Evolutionary conservation across 1,140 invertebrate species (phyloP).

Genomic region (Heliconius himera): DNA sequence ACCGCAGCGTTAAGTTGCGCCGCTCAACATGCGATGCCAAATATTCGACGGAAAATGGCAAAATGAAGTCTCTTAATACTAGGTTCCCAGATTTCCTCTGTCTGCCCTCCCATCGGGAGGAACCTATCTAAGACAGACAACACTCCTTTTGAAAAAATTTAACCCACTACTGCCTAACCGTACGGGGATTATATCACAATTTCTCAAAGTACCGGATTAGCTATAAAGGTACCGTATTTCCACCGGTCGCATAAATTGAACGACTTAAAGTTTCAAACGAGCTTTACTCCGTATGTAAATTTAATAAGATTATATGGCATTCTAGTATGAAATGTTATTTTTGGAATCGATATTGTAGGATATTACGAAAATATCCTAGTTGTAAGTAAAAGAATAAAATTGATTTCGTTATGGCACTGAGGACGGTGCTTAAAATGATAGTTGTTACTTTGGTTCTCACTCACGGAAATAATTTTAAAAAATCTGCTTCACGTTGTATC

Average conservation of each 20-base stretch:
- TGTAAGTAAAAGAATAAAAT: not conserved
- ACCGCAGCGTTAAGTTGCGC: too few relatives aligned
- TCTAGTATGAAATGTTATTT: not conserved
- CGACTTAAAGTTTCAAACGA: slow-evolving; percentile 18
- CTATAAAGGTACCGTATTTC: not conserved
- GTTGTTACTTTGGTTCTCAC: not conserved
- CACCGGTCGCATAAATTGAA: slow-evolving; percentile 22
- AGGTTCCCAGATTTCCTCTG: too few relatives aligned
- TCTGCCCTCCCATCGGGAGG: too few relatives aligned
- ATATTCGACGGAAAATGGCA: too few relatives aligned
- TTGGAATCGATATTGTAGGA: not conserved
- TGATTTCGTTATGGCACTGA: not conserved
- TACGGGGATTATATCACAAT: not conserved
- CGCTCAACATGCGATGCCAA: too few relatives aligned
- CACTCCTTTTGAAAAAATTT: too few relatives aligned
- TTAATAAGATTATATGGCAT: slow-evolving; percentile 2
- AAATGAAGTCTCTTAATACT: too few relatives aligned
- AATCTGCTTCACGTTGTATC: too few relatives aligned
- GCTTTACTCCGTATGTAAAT: slow-evolving; percentile 6
- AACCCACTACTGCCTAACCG: too few relatives aligned
- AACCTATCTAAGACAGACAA: too few relatives aligned
- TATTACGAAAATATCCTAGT: not conserved
- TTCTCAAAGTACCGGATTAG: not conserved
- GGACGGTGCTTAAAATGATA: not conserved
- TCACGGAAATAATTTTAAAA: too few relatives aligned